These are phyloP conservation scores for Platalea minor DNA, from an alignment of 2,797 vertebrate genomes.

Conservation along the genomic window DNA sequence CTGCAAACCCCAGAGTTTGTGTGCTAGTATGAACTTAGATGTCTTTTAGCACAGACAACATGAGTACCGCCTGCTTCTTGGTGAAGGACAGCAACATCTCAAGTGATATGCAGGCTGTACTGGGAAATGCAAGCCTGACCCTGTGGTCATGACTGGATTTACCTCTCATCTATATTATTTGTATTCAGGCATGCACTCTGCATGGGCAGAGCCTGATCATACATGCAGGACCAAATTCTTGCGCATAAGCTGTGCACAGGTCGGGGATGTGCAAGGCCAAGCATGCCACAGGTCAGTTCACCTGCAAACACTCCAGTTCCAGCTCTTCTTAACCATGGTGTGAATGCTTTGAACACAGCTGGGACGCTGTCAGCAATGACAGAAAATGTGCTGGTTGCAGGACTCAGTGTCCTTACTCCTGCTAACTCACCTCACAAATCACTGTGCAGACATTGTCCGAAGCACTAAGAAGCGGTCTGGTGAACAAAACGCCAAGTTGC, in stretches of 20 bases:
- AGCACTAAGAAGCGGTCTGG: neutral
- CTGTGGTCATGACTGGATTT: neutral
- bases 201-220: neutral
- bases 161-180: neutral
- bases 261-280: neutral
- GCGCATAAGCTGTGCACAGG: accelerated
- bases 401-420: neutral
- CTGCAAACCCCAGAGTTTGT: neutral
- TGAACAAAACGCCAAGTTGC: neutral
- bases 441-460: neutral
- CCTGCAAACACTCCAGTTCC: neutral
- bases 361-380: neutral
- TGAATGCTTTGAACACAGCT: neutral
- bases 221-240: neutral
- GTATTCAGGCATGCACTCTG: neutral
- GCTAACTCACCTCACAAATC: neutral
- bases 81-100: neutral
- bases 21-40: neutral
- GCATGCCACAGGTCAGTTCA: neutral
- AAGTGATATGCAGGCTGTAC: neutral
- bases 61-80: neutral
- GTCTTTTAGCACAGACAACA: neutral
- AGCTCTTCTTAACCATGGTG: neutral
- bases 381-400: neutral
- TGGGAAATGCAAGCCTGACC: neutral